A percentile compares a stretch with the other conserved stretches of the same genome.
These are phyloP conservation scores for Lycaon pictus DNA, from an alignment of 2,113 vertebrate species.

Conservation along the genomic window DNA sequence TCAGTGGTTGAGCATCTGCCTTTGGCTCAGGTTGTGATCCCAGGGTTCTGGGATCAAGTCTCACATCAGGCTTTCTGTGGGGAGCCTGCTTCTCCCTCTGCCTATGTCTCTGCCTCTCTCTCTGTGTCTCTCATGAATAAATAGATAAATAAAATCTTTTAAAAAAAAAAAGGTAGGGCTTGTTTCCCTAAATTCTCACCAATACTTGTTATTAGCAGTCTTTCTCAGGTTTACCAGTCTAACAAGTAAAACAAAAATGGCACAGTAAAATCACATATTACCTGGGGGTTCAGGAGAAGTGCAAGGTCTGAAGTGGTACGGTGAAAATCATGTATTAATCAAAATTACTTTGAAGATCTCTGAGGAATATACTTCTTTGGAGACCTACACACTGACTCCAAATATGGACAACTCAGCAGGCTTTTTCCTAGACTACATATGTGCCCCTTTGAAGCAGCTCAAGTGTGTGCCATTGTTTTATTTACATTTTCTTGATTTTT, in stretches of 20 bases:
- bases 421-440: not conserved
- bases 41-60: no score
- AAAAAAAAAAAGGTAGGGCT: not conserved
- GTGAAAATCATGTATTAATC: not conserved
- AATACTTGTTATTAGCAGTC: not conserved
- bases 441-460: not conserved
- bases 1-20: no score
- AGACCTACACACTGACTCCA: not conserved
- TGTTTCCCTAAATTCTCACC: not conserved
- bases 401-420: not conserved
- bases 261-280: not conserved
- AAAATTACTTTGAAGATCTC: conserved; percentile 13
- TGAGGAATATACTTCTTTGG: not conserved
- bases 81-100: no score
- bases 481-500: not conserved
- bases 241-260: not conserved
- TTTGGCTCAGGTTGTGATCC: no score
- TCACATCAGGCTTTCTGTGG: no score
- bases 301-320: not conserved
- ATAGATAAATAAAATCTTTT: no score
- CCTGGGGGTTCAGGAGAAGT: not conserved
- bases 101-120: no score
- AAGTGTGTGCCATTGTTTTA: not conserved
- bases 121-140: no score
- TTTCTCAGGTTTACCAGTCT: not conserved